Evolutionary conservation across 1,140 invertebrate species (phyloP), one percentile per base, ranked within the genome.

Genomic region (Chionoecetes opilio): DNA sequence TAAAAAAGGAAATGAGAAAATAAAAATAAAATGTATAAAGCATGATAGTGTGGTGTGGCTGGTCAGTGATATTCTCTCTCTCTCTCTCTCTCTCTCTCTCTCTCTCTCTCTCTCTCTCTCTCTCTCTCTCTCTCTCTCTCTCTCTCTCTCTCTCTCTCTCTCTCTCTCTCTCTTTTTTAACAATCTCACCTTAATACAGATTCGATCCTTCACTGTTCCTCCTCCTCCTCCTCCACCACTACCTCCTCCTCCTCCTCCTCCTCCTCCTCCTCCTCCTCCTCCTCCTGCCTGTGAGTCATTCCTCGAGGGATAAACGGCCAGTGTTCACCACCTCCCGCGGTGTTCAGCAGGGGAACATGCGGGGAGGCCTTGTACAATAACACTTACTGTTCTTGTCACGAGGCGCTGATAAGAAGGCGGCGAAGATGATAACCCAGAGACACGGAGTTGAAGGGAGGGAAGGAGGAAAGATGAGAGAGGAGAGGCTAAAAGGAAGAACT

Each of bases 361-460:
- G 88, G 21, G 17, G 6, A n/a, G 37, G 2, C 29, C 29, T 21
- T 75, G 38, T 91, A 91, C 89, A 75, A 91, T 34, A 91, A 91
- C 89, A 35, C 46, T 63, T 75, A 75, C 89, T 91, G 89, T 91
- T 91, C 89, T 17, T 34, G 89, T 91, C 46, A 75, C 31, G 41
- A 91, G 2, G 63, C 26, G 46, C 14, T 31, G 46, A 75, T 46
- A 82, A 91, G 29, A 34, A 32, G 46, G 17, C 46, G 46, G 53
- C n/a, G 53, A 26, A 17, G 90, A 82, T 1, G 90, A 37, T 75
- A 75, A 75, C 21, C 46, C 21, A n/a, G 21, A n/a, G 0, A 26
- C 21, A 26, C 6, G 63, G 63, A n/a, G n/a, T 75, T 5, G n/a
- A 34, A 9, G 9, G 32, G 31, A 32, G 14, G 38, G 35, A 34